Conservation (phyloP, 1,140 invertebrate species). For the Anastrepha ludens region DNA sequence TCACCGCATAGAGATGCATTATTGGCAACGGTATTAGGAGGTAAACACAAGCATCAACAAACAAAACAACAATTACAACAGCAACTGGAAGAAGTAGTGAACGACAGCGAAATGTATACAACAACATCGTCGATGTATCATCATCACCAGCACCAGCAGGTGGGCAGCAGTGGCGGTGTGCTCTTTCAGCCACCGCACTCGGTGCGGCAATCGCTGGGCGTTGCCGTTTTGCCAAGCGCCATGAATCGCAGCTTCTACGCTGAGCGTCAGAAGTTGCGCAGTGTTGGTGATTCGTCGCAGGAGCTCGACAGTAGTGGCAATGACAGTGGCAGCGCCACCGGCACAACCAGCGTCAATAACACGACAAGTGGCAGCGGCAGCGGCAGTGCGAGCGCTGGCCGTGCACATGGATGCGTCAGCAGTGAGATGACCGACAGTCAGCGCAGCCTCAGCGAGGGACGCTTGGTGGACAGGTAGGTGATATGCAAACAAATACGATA, state of each 20-base stretch:
- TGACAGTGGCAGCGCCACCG: slow-evolving; percentile 50
- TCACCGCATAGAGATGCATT: slow-evolving; percentile 45
- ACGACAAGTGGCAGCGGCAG: slow-evolving; percentile 1
- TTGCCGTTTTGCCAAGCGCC: slow-evolving; percentile 66
- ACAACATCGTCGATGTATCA: slow-evolving; percentile 54
- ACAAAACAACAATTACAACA: slow-evolving; percentile 55
- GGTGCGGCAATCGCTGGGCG: slow-evolving; percentile 64
- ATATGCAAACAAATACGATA: neutral
- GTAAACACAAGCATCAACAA: slow-evolving; percentile 51
- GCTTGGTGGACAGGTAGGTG: slow-evolving; percentile 71
- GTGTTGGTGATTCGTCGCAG: slow-evolving; percentile 69
- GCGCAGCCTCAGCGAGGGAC: slow-evolving; percentile 70
- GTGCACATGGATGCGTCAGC: slow-evolving; percentile 44
- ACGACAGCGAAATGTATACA: slow-evolving; percentile 54
- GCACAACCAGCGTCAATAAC: slow-evolving; percentile 49
- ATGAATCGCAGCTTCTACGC: slow-evolving; percentile 65
- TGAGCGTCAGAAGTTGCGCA: slow-evolving; percentile 64
- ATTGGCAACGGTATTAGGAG: slow-evolving; percentile 35
- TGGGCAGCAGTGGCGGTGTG: slow-evolving; percentile 15
- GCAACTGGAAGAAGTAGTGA: slow-evolving; percentile 48
- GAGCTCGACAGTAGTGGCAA: slow-evolving; percentile 62
- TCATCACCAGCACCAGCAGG: slow-evolving; percentile 59
- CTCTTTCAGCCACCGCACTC: slow-evolving; percentile 27
- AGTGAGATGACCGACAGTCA: slow-evolving; percentile 72
- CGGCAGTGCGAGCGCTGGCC: slow-evolving; percentile 6